Base-by-base conservation (phyloP, 2,888 invertebrate genomes). In the Erebia palarica region DNA sequence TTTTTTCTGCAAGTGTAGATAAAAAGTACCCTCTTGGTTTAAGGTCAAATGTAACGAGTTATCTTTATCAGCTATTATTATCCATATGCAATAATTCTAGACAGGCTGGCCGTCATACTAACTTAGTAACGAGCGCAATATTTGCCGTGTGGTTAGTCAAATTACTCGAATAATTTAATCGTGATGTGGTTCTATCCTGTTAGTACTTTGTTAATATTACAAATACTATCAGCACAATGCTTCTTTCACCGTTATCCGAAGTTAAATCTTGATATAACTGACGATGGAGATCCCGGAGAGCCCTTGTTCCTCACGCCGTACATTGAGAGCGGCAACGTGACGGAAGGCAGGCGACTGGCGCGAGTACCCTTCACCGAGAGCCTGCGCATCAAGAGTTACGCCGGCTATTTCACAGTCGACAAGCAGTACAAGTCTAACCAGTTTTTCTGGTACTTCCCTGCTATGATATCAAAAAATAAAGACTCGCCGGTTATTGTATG, bases 381-480 rank as follows among this genome's bases (percentile, higher is more conserved):
- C 85, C 93, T 91, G 49, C 90, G 94, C 14, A 89, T 96, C 36
- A 94, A 92, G 76, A 97, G 97, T 80, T 96, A 96, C 81, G 94
- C 97, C n/a, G 97, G 97, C 11, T 98, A 95, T 83, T 93, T 98
- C 69, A 98, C 98, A 0, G 98, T 98, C 0, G 96, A 98, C 84
- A 95, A 96, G 78, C 86, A 93, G 0, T 96, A 93, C 80, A 95
- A 96, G 78, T 97, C 97, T 0, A 97, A 98, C 82, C 94, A 97
- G 88, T 98, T 98, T 90, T 97, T 98, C 87, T 98, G 98, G 98
- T 98, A 96, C 83, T 98, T 98, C 84, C 97, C 97, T 0, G 95
- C 97, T 0, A 94, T 95, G 94, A 76, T 86, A 3, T 87, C 91
- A 0, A 84, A 89, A 53, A 88, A 86, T 3, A 89, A 91, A 71